phyloP scores from a whole-genome alignment of 2,797 vertebrate genomes.

The Serranus cabrilla region DNA sequence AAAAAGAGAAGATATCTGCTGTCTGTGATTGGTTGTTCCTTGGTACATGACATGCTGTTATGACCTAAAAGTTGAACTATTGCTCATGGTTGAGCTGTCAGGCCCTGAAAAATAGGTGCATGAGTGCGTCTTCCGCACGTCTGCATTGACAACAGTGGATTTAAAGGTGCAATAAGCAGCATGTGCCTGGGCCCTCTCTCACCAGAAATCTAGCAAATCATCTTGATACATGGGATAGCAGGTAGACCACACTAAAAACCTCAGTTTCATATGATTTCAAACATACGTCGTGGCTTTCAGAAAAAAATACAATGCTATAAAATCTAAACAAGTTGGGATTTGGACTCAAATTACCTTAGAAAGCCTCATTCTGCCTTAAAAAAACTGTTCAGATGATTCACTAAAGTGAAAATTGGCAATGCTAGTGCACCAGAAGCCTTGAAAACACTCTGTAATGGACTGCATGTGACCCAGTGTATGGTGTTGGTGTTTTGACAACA shows the following conservation, averaged over 20 bases:
- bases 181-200: background rate
- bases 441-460: background rate
- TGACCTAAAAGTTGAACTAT: too few relatives aligned
- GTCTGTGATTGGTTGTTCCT: too few relatives aligned
- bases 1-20: too few relatives aligned
- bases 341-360: background rate
- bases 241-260: background rate
- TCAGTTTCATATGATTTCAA: background rate
- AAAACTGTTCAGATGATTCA: background rate
- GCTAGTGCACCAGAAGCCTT: background rate
- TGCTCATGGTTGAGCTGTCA: too few relatives aligned
- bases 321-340: background rate
- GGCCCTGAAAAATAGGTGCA: too few relatives aligned
- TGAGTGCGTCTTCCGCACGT: too few relatives aligned
- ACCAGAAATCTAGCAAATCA: background rate
- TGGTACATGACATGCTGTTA: too few relatives aligned
- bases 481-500: conserved; percentile 67
- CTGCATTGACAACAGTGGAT: too few relatives aligned
- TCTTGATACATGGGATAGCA: too few relatives aligned
- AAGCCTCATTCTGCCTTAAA: background rate
- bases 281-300: background rate
- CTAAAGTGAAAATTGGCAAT: background rate
- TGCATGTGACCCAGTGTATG: conserved; percentile 28
- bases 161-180: too few relatives aligned
- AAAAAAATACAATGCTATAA: background rate